Conservation (phyloP, 30 jellyfish, hydroid and myxozoan species). For the Hydra vulgaris region DNA sequence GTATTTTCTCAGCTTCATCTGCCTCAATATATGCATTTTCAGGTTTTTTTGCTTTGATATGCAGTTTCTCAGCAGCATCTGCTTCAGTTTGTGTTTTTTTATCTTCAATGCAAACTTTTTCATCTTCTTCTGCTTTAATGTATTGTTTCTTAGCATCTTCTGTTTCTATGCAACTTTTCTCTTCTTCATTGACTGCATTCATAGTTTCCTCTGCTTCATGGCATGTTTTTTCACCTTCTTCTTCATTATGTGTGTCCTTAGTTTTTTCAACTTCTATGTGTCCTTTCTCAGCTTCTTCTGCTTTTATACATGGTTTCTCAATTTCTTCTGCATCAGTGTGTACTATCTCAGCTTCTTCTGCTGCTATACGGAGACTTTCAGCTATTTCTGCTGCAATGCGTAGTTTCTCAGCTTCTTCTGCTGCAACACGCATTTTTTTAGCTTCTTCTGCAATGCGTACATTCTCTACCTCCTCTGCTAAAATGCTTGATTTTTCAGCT, state of each 20-base stretch:
- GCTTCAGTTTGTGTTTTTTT: neutral
- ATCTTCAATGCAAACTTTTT: neutral
- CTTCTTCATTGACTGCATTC: neutral
- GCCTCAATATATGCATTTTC: neutral
- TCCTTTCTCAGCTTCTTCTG: neutral
- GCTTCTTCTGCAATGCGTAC: slow-evolving; percentile 17
- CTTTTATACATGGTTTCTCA: neutral
- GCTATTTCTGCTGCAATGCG: slow-evolving; percentile 24
- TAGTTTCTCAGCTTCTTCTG: slow-evolving; percentile 20
- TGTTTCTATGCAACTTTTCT: neutral
- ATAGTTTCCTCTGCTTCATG: neutral
- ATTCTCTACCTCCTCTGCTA: slow-evolving; percentile 27
- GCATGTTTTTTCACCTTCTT: neutral
- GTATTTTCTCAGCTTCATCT: neutral
- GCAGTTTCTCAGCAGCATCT: neutral
- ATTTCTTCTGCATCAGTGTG: slow-evolving; percentile 8
- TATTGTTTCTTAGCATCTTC: neutral
- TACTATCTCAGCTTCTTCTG: slow-evolving; percentile 14
- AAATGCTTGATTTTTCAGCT: slow-evolving; percentile 15
- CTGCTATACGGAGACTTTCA: slow-evolving; percentile 8
- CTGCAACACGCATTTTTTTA: slow-evolving; percentile 5
- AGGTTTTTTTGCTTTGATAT: neutral
- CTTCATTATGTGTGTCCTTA: neutral
- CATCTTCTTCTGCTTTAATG: neutral
- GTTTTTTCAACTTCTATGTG: neutral